Conservation (phyloP, 2,113 vertebrate genomes). For the Ptychochromis oligacanthus region DNA sequence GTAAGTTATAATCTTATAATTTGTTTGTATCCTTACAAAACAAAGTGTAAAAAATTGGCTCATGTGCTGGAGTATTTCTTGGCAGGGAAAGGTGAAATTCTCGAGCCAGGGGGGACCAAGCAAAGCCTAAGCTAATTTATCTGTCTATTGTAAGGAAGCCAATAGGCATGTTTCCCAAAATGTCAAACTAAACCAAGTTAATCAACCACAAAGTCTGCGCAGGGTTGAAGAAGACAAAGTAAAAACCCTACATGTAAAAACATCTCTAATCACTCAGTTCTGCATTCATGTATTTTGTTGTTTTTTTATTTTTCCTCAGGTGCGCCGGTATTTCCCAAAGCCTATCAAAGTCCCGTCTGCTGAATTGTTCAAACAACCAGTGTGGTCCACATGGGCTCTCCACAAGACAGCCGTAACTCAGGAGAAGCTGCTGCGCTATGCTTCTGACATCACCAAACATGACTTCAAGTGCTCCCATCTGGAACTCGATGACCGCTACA, state of each 20-base stretch:
- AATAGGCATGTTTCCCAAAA: not conserved
- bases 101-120: not conserved
- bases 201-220: not conserved
- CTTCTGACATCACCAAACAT: conserved; percentile 83
- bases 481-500: conserved; percentile 91
- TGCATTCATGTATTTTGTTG: conserved; percentile 15
- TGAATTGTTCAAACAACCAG: conserved; percentile 84
- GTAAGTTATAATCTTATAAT: not conserved
- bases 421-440: conserved; percentile 83
- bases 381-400: conserved; percentile 91
- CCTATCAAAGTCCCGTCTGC: conserved; percentile 86
- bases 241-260: not conserved
- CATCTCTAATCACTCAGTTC: not conserved
- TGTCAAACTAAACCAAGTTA: too few species aligned
- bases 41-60: not conserved
- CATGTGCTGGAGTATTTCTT: not conserved
- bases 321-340: conserved; percentile 90
- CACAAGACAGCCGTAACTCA: conserved; percentile 84
- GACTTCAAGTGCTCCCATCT: conserved; percentile 89
- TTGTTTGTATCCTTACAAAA: not conserved
- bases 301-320: too few species aligned
- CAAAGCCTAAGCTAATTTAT: not conserved
- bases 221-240: not conserved
- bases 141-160: not conserved
- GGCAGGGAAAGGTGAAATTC: not conserved